Percentiles rank a stretch among this genome's conserved stretches.
Conservation (phyloP, 2,888 invertebrate genomes). For the Mongoloraphidia duomilia region DNA sequence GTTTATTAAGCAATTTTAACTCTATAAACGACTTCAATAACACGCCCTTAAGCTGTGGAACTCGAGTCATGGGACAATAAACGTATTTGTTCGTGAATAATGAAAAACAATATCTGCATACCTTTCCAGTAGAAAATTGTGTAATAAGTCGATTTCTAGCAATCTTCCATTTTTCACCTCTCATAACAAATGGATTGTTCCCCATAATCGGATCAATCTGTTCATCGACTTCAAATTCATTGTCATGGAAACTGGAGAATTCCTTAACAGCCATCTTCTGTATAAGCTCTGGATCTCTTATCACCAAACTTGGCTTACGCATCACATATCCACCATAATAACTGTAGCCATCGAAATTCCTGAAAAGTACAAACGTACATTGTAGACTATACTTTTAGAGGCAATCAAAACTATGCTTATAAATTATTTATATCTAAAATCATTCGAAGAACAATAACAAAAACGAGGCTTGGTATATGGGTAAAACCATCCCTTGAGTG, state of each 20-base stretch:
- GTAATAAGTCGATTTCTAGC: slow-evolving; percentile 33
- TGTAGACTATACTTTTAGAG: too few species aligned
- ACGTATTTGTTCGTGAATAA: slow-evolving; percentile 4
- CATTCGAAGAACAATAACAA: too few species aligned
- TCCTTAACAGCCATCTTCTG: slow-evolving; percentile 23
- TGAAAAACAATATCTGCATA: slow-evolving; percentile 13
- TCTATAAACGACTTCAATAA: too few species aligned
- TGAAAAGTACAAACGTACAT: too few species aligned
- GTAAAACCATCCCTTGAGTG: too few species aligned
- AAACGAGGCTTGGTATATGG: too few species aligned
- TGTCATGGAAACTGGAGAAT: slow-evolving; percentile 26
- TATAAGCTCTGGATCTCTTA: slow-evolving; percentile 25
- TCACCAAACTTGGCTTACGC: slow-evolving; percentile 20
- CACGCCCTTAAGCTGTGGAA: too few species aligned
- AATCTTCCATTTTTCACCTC: slow-evolving; percentile 34
- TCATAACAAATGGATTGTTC: slow-evolving; percentile 32
- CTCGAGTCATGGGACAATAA: too few species aligned
- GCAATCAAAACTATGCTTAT: too few species aligned
- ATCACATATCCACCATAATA: slow-evolving; percentile 26
- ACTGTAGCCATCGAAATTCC: slow-evolving; percentile 21
- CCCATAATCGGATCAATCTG: slow-evolving; percentile 31
- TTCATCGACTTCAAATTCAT: slow-evolving; percentile 25
- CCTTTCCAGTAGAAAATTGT: slow-evolving; percentile 33
- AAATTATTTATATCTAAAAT: too few species aligned
- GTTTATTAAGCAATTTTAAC: too few species aligned